phyloP scores from a whole-genome alignment of 1,140 invertebrate species.

The Ylistrum balloti region DNA sequence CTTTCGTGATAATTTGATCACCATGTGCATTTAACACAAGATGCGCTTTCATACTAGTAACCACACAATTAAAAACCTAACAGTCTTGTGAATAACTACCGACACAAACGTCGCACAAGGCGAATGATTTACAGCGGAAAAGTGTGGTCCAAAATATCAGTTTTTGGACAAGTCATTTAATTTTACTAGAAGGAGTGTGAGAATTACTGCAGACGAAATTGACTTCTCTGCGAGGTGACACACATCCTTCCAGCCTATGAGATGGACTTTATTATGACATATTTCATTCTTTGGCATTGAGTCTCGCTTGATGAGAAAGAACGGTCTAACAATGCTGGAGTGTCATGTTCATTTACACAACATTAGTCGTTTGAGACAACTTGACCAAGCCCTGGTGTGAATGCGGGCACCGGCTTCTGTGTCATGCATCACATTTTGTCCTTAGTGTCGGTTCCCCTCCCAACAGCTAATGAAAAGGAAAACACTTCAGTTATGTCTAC shows the following conservation, averaged over 20 bases:
- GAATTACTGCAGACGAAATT: slow-evolving; percentile 38
- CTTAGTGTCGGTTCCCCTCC: not conserved
- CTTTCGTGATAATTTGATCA: slow-evolving; percentile 29
- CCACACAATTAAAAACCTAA: slow-evolving; percentile 35
- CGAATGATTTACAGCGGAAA: slow-evolving; percentile 18
- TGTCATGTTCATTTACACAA: slow-evolving; percentile 39
- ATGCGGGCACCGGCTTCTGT: slow-evolving; percentile 30
- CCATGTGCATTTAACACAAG: slow-evolving; percentile 38
- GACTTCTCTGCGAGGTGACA: not conserved
- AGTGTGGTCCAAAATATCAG: slow-evolving; percentile 38
- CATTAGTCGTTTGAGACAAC: slow-evolving; percentile 22
- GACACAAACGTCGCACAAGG: slow-evolving; percentile 22
- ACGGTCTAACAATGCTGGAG: slow-evolving; percentile 10
- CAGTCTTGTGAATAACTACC: slow-evolving; percentile 27
- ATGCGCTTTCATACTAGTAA: slow-evolving; percentile 38
- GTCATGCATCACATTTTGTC: not conserved
- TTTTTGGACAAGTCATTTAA: slow-evolving; percentile 40
- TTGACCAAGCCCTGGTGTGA: slow-evolving; percentile 18
- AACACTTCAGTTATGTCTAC: not conserved
- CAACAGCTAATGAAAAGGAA: slow-evolving; percentile 31
- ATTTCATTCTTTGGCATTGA: slow-evolving; percentile 8
- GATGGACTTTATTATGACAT: slow-evolving; percentile 27
- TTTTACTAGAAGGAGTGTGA: slow-evolving; percentile 34
- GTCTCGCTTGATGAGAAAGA: slow-evolving; percentile 38
- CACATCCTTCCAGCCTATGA: slow-evolving; percentile 1